Evolutionary conservation across 2,113 vertebrate genomes (phyloP).

Genomic region (Alligator sinensis): DNA sequence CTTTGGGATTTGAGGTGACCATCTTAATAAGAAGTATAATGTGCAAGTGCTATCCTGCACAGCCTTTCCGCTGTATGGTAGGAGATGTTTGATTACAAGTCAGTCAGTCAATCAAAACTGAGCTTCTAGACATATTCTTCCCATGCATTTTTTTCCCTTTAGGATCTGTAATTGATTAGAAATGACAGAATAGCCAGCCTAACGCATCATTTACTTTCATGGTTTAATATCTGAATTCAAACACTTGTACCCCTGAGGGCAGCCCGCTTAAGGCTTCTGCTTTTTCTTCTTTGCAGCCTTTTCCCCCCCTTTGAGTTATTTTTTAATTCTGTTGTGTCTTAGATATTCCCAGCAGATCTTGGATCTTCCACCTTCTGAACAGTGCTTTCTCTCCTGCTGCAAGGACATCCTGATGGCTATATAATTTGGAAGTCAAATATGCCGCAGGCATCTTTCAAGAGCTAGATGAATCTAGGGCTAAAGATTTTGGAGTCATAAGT

Average conservation of each 20-base stretch:
- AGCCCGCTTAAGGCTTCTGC: background rate
- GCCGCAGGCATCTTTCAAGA: background rate
- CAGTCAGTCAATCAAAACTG: background rate
- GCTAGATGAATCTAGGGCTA: background rate
- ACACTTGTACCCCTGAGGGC: background rate
- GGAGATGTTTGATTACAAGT: background rate
- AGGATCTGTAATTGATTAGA: background rate
- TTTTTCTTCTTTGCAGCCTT: constrained; percentile 1
- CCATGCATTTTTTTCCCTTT: background rate
- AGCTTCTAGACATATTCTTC: background rate
- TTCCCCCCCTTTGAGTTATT: background rate
- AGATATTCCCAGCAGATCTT: background rate
- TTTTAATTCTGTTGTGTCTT: background rate
- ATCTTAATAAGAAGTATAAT: background rate
- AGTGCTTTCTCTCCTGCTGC: background rate
- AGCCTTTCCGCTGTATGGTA: background rate
- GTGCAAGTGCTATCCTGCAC: background rate
- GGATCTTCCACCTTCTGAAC: background rate
- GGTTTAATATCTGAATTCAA: background rate
- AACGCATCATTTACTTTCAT: background rate
- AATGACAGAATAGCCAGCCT: background rate
- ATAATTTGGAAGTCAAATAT: background rate
- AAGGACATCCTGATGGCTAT: background rate
- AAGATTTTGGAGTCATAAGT: background rate
- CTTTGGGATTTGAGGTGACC: background rate